Evolutionary conservation across 1,140 invertebrate genomes (phyloP).

Genomic region (Bombyx mori): ASM3026992v2 NC_085113.1:9044501-9045000

Average conservation of each 20-base stretch:
- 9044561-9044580: too few species aligned
- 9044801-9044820: constrained; percentile 19
- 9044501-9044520: too few species aligned
- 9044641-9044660: too few species aligned
- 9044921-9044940: too few species aligned
- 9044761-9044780: not conserved
- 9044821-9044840: constrained; percentile 5
- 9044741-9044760: constrained; percentile 31
- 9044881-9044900: constrained; percentile 5
- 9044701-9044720: constrained; percentile 16
- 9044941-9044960: too few species aligned
- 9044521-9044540: too few species aligned
- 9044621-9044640: too few species aligned
- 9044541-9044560: too few species aligned
- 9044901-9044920: constrained; percentile 5
- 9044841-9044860: constrained; percentile 4
- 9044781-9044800: constrained; percentile 4
- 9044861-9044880: constrained; percentile 3
- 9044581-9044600: too few species aligned
- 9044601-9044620: too few species aligned
- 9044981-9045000: too few species aligned
- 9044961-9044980: too few species aligned
- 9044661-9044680: not conserved
- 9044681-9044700: not conserved
- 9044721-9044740: constrained; percentile 62